Conservation (phyloP, 2,113 vertebrate genomes). For the Rousettus leschenaultii region DNA sequence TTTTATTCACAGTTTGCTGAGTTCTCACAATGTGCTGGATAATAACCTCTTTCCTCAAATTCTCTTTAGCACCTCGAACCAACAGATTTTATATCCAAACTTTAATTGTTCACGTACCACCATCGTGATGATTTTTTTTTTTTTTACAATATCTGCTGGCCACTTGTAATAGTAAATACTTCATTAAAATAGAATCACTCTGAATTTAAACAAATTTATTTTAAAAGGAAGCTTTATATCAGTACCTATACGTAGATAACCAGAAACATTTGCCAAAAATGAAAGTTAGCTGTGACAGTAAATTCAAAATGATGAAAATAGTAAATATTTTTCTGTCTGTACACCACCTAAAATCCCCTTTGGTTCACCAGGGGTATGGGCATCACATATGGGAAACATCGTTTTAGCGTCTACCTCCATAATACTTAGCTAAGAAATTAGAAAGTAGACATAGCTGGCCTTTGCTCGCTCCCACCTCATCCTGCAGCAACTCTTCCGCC, state of each 20-base stretch:
- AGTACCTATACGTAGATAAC: not conserved
- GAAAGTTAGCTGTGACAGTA: not conserved
- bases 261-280: not conserved
- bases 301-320: not conserved
- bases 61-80: not conserved
- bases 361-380: not conserved
- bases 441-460: not conserved
- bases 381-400: not conserved
- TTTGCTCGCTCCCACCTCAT: not conserved
- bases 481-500: rapidly evolving
- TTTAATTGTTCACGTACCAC: not conserved
- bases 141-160: not conserved
- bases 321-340: not conserved
- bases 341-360: not conserved
- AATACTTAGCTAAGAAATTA: not conserved
- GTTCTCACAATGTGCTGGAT: not conserved
- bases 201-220: conserved; percentile 4
- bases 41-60: not conserved
- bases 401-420: not conserved
- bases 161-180: not conserved
- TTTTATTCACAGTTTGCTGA: conserved; percentile 18
- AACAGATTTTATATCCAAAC: not conserved
- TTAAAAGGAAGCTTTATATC: not conserved
- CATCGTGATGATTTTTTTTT: not conserved
- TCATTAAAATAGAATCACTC: not conserved